Conservation (phyloP, 2,113 vertebrate species). For the Oreochromis niloticus region DNA sequence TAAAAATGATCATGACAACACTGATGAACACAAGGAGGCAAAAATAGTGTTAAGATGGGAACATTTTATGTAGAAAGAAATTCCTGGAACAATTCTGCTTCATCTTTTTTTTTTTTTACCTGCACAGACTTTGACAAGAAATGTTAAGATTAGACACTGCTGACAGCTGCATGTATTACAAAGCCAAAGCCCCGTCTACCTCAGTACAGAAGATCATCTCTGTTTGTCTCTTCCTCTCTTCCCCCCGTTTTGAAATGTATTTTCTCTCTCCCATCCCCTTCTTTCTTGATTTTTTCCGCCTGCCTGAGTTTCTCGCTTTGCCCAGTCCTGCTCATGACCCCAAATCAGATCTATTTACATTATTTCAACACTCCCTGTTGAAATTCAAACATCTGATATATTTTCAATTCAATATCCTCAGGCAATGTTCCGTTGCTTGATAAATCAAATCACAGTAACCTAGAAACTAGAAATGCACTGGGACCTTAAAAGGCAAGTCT, state of each 20-base stretch:
- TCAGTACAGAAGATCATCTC: background rate
- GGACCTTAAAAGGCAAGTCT: slow-evolving; percentile 17
- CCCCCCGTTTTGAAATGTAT: background rate
- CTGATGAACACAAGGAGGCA: background rate
- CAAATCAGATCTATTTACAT: slow-evolving; percentile 57
- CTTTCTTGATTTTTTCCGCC: background rate
- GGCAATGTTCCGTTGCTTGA: slow-evolving; percentile 30
- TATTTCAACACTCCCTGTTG: slow-evolving; percentile 32
- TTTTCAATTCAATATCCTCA: slow-evolving; percentile 53
- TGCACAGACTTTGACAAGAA: slow-evolving; percentile 1
- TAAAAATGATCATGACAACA: background rate
- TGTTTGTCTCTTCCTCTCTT: background rate
- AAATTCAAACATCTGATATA: slow-evolving; percentile 56
- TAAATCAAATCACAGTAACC: slow-evolving; percentile 55
- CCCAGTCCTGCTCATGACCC: slow-evolving; percentile 15
- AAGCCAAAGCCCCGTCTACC: slow-evolving; percentile 6
- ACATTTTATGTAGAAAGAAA: background rate
- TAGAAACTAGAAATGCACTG: slow-evolving; percentile 16
- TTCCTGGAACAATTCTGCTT: background rate
- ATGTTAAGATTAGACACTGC: background rate
- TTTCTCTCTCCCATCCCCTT: background rate
- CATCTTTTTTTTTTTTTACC: background rate
- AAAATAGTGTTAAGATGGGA: background rate
- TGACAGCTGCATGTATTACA: slow-evolving; percentile 3
- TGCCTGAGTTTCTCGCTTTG: background rate